Evolutionary conservation across 2,113 vertebrate genomes (phyloP).

Genomic region (Cyprinodon tularosa): DNA sequence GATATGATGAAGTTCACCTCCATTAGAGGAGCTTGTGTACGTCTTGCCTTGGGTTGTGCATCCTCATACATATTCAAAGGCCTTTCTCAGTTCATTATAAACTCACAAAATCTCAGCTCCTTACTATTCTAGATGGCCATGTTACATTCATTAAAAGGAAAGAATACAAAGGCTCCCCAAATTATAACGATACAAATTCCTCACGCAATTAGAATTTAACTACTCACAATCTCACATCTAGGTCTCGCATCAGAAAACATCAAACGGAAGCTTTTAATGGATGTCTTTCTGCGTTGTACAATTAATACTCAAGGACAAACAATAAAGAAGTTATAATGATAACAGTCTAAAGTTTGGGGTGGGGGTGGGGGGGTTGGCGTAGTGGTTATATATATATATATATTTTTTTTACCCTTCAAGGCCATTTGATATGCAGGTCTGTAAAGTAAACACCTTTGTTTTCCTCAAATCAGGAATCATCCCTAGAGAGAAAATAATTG

Average conservation of each 20-base stretch:
- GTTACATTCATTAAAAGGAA: slow-evolving; percentile 79
- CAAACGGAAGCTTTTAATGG: slow-evolving; percentile 72
- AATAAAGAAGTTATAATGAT: slow-evolving; percentile 60
- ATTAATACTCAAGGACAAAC: slow-evolving; percentile 80
- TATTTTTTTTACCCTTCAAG: slow-evolving; percentile 66
- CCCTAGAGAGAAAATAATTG: slow-evolving; percentile 47
- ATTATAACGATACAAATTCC: slow-evolving; percentile 75
- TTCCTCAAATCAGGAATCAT: slow-evolving; percentile 44
- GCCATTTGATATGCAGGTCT: slow-evolving; percentile 68
- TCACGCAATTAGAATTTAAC: slow-evolving; percentile 76
- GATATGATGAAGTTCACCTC: slow-evolving; percentile 82
- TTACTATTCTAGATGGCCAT: slow-evolving; percentile 65
- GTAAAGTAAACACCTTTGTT: slow-evolving; percentile 75
- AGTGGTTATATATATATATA: slow-evolving; percentile 7
- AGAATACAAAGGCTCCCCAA: slow-evolving; percentile 72
- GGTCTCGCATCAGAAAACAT: slow-evolving; percentile 74
- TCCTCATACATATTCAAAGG: slow-evolving; percentile 87
- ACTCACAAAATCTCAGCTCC: slow-evolving; percentile 78
- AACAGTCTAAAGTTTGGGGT: slow-evolving; percentile 46
- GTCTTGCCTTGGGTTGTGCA: slow-evolving; percentile 84
- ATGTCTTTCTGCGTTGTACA: slow-evolving; percentile 68
- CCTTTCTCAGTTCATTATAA: slow-evolving; percentile 83
- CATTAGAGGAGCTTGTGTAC: slow-evolving; percentile 82
- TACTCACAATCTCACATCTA: slow-evolving; percentile 72
- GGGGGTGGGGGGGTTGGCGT: too few relatives aligned